These are phyloP conservation scores for Cricetomys ansorgei DNA, from an alignment of 2,113 vertebrate species.

Conservation along the genomic window DNA sequence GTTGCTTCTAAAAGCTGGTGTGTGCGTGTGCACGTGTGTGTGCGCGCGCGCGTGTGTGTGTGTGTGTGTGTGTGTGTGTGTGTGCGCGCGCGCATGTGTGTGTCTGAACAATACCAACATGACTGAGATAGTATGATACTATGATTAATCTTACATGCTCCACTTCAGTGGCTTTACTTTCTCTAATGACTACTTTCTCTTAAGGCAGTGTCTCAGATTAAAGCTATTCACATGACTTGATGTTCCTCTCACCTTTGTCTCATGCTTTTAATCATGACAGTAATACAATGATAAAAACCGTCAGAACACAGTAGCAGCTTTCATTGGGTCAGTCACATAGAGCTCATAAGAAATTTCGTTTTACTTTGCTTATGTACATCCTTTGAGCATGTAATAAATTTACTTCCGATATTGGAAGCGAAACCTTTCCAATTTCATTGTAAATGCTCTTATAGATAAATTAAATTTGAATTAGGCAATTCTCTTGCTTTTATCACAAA, in stretches of 20 bases:
- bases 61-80: background rate
- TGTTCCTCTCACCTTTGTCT: background rate
- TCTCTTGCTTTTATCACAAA: background rate
- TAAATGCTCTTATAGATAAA: background rate
- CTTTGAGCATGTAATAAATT: background rate
- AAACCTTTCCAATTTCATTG: background rate
- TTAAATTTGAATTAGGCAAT: background rate
- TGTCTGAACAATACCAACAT: background rate
- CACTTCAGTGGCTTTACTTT: too few species aligned
- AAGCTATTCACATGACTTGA: constrained; percentile 6
- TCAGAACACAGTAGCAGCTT: background rate
- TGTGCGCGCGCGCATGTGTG: background rate
- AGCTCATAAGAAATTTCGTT: background rate
- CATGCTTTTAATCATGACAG: constrained; percentile 26
- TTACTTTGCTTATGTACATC: background rate
- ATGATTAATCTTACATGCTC: constrained; percentile 39
- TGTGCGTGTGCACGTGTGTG: background rate
- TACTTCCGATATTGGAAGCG: background rate
- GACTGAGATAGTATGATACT: background rate
- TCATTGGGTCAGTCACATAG: background rate
- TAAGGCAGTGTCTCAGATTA: constrained; percentile 43
- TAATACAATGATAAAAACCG: background rate
- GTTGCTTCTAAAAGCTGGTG: too few species aligned
- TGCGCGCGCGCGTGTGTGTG: background rate
- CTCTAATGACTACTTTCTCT: constrained; percentile 52